A percentile compares a stretch with the other conserved stretches of the same genome.
phyloP scores from a whole-genome alignment of 1,140 invertebrate genomes.

The Steinernema khuongi region DNA sequence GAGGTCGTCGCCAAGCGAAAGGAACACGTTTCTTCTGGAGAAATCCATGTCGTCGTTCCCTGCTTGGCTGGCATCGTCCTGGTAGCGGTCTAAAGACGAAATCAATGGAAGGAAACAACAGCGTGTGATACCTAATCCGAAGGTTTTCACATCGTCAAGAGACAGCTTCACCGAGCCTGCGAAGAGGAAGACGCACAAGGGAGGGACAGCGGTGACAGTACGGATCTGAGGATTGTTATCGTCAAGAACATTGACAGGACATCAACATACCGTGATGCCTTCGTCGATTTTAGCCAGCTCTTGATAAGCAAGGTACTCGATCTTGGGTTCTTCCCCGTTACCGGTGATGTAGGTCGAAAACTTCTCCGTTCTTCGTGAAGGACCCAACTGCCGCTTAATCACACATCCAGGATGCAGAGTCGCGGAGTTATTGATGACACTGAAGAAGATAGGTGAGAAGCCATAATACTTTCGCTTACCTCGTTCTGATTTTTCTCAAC shows the following conservation, averaged over 20 bases:
- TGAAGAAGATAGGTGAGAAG: constrained; percentile 11
- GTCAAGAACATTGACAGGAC: constrained; percentile 8
- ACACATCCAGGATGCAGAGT: constrained; percentile 46
- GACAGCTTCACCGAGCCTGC: constrained; percentile 46
- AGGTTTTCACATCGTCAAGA: constrained; percentile 34
- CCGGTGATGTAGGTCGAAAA: background rate
- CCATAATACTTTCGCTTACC: constrained; percentile 25
- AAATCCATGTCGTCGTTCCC: no score
- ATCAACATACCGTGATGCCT: constrained; percentile 44
- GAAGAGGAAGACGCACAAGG: constrained; percentile 45
- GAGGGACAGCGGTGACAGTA: constrained; percentile 52
- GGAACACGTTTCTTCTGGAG: constrained; percentile 24
- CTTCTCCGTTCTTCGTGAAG: background rate
- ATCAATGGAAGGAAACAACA: background rate
- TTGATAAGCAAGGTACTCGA: constrained; percentile 52
- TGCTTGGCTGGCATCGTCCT: no score
- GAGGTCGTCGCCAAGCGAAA: constrained; percentile 37
- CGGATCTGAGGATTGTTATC: constrained; percentile 29
- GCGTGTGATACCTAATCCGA: constrained; percentile 38
- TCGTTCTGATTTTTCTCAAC: constrained; percentile 50
- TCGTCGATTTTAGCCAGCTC: constrained; percentile 50
- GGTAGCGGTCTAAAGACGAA: no score
- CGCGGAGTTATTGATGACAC: constrained; percentile 25
- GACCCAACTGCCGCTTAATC: constrained; percentile 40
- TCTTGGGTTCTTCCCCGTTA: constrained; percentile 19